Evolutionary conservation across 2,888 invertebrate species (phyloP).

Genomic region (Schizaphis graminum): DNA sequence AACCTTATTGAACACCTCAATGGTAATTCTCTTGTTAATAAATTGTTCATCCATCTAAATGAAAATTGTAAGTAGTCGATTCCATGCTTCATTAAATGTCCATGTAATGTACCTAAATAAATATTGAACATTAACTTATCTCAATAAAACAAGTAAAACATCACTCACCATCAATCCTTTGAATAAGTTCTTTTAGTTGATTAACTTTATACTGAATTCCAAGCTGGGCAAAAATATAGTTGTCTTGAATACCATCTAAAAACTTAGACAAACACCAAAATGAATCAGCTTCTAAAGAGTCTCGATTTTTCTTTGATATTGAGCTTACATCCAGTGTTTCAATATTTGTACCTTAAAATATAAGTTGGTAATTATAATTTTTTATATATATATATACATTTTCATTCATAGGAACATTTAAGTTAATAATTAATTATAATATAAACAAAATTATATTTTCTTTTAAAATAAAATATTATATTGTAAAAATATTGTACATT

Average conservation of each 20-base stretch:
- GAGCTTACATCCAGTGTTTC: conserved; percentile 89
- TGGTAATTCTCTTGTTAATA: conserved; percentile 96
- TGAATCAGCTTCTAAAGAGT: conserved; percentile 96
- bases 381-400: background rate
- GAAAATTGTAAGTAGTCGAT: conserved; percentile 97
- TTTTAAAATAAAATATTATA: background rate
- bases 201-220: conserved; percentile 99
- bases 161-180: conserved; percentile 87
- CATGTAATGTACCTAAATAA: conserved; percentile 82
- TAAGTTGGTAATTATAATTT: background rate
- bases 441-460: background rate
- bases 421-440: background rate
- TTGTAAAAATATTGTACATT: too few relatives aligned
- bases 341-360: conserved; percentile 79
- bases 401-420: background rate
- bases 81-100: conserved; percentile 91
- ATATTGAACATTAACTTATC: background rate
- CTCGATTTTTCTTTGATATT: conserved; percentile 82
- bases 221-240: conserved; percentile 99
- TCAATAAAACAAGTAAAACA: background rate
- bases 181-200: conserved; percentile 94
- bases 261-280: conserved; percentile 99
- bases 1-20: conserved; percentile 95
- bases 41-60: conserved; percentile 99
- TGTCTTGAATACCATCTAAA: conserved; percentile 98